phyloP scores from a whole-genome alignment of 2,888 invertebrate genomes.

The Lepidocyrtinus sp. region DNA sequence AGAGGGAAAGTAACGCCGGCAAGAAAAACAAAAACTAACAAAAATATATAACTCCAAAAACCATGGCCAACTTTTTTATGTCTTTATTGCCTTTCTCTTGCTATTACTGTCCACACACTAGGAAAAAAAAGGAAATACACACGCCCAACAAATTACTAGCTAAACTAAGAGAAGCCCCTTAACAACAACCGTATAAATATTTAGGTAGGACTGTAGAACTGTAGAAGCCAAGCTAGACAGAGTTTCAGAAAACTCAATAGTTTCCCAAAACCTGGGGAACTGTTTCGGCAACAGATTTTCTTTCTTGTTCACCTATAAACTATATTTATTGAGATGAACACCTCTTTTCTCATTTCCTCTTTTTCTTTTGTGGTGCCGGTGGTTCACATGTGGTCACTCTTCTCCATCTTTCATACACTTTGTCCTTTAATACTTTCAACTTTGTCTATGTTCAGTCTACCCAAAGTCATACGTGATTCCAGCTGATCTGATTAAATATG shows the following conservation, averaged over 20 bases:
- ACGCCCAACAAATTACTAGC: slow-evolving; percentile 43
- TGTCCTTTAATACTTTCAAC: too few relatives aligned
- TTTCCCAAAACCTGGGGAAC: too few relatives aligned
- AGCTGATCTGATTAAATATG: too few relatives aligned
- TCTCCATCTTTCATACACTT: too few relatives aligned
- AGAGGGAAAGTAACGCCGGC: slow-evolving; percentile 3
- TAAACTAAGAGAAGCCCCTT: neutral
- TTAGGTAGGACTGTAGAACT: neutral
- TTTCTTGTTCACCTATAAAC: slow-evolving; percentile 4
- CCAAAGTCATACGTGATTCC: too few relatives aligned
- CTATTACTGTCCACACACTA: slow-evolving; percentile 43
- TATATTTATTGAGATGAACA: slow-evolving; percentile 5
- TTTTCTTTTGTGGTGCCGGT: too few relatives aligned
- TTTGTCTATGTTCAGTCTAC: too few relatives aligned
- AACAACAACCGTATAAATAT: slow-evolving; percentile 15
- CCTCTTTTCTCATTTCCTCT: too few relatives aligned
- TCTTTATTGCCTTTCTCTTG: slow-evolving; percentile 54
- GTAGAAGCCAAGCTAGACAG: too few relatives aligned
- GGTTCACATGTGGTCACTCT: too few relatives aligned
- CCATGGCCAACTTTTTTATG: slow-evolving; percentile 51
- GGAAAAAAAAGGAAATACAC: slow-evolving; percentile 16
- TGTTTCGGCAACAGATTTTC: slow-evolving; percentile 19
- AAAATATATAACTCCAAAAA: slow-evolving; percentile 34
- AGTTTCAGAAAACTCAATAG: too few relatives aligned
- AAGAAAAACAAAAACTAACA: slow-evolving; percentile 16